These are phyloP conservation scores for Sphenopsis melanotis DNA, from an alignment of 2,797 vertebrate genomes.

Conservation along the genomic window DNA sequence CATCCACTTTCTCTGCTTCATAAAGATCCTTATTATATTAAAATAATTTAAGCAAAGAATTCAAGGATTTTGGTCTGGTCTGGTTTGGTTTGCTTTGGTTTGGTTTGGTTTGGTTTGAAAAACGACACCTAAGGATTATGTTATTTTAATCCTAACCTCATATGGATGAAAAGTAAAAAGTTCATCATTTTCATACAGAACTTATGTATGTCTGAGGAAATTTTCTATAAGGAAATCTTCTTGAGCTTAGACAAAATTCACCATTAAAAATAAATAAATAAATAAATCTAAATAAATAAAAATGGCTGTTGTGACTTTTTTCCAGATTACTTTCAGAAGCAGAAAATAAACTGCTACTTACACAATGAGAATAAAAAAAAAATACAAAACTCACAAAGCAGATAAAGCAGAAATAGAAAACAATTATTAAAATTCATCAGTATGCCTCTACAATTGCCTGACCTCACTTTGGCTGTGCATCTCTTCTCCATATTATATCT, in stretches of 20 bases:
- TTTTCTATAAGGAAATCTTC: slow-evolving; percentile 1
- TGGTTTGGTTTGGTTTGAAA: not conserved
- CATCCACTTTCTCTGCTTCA: not conserved
- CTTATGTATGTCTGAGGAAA: not conserved
- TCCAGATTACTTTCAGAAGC: not conserved
- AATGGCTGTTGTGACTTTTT: not conserved
- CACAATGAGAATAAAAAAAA: not conserved
- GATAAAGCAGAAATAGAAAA: not conserved
- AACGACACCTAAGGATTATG: not conserved
- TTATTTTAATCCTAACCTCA: slow-evolving; percentile 19
- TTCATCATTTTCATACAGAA: not conserved
- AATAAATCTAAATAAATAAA: not conserved
- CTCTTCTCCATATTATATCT: not conserved
- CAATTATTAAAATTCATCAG: not conserved
- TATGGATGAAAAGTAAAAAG: slow-evolving; percentile 2
- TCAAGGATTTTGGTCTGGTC: not conserved
- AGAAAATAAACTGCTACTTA: not conserved
- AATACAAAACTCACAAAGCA: not conserved
- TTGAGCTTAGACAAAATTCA: not conserved
- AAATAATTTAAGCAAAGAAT: slow-evolving; percentile 21
- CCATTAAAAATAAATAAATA: not conserved
- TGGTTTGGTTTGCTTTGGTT: not conserved
- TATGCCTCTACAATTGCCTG: not conserved
- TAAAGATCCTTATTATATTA: not conserved
- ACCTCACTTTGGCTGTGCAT: not conserved